Evolutionary conservation across 2,888 invertebrate genomes (phyloP).

Genomic region (Erebia epiphron): DNA sequence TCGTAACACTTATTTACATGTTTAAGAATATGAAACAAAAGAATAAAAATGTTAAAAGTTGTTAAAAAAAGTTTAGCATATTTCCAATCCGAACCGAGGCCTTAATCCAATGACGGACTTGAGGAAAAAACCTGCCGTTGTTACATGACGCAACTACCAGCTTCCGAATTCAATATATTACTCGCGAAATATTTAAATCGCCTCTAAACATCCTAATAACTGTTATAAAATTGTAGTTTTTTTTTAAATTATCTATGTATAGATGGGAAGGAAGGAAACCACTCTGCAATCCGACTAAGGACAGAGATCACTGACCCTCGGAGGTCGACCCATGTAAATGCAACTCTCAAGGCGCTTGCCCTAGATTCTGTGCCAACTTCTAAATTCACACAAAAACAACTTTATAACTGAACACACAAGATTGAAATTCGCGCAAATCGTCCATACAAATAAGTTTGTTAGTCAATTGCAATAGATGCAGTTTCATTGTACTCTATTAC

Average conservation of each 20-base stretch:
- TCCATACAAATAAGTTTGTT: conserved; percentile 22
- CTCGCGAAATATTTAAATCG: conserved; percentile 15
- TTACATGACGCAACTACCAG: background rate
- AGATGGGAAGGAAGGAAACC: conserved; percentile 73
- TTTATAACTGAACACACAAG: conserved; percentile 21
- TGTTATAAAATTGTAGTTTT: conserved; percentile 18
- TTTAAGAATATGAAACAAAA: background rate
- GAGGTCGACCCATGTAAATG: conserved; percentile 77
- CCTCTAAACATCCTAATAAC: conserved; percentile 10
- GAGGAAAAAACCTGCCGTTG: conserved; percentile 13
- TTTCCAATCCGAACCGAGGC: conserved; percentile 13
- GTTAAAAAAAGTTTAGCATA: conserved; percentile 8
- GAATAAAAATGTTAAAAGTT: background rate
- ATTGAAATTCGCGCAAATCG: conserved; percentile 42
- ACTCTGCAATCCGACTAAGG: conserved; percentile 51
- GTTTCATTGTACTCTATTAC: conserved; percentile 34
- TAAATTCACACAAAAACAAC: conserved; percentile 22
- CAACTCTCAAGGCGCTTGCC: conserved; percentile 74
- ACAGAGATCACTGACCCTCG: conserved; percentile 68
- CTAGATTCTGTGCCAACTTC: conserved; percentile 59
- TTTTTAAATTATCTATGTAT: conserved; percentile 32
- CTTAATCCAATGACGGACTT: conserved; percentile 12
- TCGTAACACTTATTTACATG: no score
- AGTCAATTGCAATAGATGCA: conserved; percentile 40
- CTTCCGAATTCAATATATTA: conserved; percentile 21